Conservation (phyloP, 1,140 invertebrate genomes). For the Helicoverpa zea region DNA sequence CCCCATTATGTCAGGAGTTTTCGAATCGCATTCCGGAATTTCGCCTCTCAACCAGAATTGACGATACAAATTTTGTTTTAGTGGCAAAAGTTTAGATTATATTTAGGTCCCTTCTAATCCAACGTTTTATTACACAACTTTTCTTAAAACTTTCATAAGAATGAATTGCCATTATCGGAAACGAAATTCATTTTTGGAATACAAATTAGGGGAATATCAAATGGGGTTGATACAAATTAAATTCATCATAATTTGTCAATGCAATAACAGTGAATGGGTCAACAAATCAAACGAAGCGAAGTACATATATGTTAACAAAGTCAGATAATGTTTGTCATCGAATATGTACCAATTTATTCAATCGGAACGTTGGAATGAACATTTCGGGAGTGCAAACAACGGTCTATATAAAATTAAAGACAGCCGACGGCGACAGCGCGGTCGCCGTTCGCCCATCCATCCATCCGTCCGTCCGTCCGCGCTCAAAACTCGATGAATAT, state of each 20-base stretch:
- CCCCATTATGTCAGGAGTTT: constrained; percentile 82
- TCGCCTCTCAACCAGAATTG: constrained; percentile 59
- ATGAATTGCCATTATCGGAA: not conserved
- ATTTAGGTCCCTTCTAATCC: constrained; percentile 44
- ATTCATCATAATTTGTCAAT: constrained; percentile 39
- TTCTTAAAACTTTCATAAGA: not conserved
- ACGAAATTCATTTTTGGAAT: constrained; percentile 4
- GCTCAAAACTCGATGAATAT: constrained; percentile 63
- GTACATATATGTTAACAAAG: constrained; percentile 39
- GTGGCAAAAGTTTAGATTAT: constrained; percentile 61
- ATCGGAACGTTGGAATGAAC: constrained; percentile 56
- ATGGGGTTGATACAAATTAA: constrained; percentile 3
- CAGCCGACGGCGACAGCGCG: constrained; percentile 61
- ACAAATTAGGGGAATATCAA: not conserved
- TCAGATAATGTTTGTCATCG: constrained; percentile 56
- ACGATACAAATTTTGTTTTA: constrained; percentile 57
- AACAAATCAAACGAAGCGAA: constrained; percentile 44
- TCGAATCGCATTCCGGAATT: constrained; percentile 71
- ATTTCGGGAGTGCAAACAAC: constrained; percentile 58
- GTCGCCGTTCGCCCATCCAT: constrained; percentile 54
- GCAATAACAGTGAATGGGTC: constrained; percentile 5
- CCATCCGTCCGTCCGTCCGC: constrained; percentile 52
- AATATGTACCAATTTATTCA: constrained; percentile 56
- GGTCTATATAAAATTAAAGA: constrained; percentile 71
- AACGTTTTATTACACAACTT: constrained; percentile 30